These are phyloP conservation scores for Anoplopoma fimbria DNA, from an alignment of 2,113 vertebrate genomes.

Conservation along the genomic window DNA sequence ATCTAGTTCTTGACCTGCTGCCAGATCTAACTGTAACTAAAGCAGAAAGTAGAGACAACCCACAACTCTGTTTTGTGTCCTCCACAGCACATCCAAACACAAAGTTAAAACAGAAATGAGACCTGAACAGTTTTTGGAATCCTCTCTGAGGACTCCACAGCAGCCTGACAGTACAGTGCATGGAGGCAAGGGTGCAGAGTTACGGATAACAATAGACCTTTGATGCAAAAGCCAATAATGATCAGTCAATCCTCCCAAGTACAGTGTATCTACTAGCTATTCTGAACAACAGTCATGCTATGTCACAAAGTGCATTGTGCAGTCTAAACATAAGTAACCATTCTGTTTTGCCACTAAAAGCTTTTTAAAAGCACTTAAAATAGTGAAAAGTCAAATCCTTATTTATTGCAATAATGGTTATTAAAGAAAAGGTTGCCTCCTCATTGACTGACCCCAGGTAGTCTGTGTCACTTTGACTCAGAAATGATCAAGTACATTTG, in stretches of 20 bases:
- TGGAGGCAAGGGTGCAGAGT: not conserved
- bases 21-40: constrained; percentile 17
- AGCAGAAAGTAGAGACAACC: constrained; percentile 14
- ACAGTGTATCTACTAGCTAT: not conserved
- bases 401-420: not conserved
- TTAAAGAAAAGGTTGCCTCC: not conserved
- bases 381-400: not conserved
- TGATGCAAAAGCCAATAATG: not conserved
- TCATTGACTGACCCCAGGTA: no score
- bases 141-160: not conserved
- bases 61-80: constrained; percentile 3
- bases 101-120: not conserved
- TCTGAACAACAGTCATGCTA: not conserved
- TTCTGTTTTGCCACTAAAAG: not conserved
- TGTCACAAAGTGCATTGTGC: not conserved
- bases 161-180: not conserved
- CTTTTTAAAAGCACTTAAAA: not conserved
- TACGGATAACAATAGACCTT: not conserved
- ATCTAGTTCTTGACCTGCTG: constrained; percentile 13
- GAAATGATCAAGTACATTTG: no score
- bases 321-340: not conserved
- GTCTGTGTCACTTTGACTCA: no score
- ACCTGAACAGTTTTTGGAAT: not conserved
- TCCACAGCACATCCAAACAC: constrained; percentile 10
- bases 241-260: not conserved